These are phyloP conservation scores for Kryptolebias marmoratus DNA, from an alignment of 2,113 vertebrate species.

Conservation along the genomic window DNA sequence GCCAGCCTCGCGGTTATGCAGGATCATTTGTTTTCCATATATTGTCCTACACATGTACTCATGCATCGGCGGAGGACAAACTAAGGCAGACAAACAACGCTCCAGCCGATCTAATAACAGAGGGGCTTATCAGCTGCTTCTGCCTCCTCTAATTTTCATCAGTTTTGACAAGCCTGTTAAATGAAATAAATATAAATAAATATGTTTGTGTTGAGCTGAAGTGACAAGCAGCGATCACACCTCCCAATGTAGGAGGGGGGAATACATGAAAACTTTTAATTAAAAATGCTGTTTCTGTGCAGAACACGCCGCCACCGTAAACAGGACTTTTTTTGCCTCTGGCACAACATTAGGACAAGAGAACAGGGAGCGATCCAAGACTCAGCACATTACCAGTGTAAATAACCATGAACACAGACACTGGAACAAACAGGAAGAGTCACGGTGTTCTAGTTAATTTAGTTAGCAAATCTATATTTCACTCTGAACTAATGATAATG, in stretches of 20 bases:
- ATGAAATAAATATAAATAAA: constrained; percentile 81
- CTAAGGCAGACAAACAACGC: constrained; percentile 58
- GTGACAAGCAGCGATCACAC: constrained; percentile 78
- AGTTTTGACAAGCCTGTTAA: constrained; percentile 81
- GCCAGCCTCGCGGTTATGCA: constrained; percentile 10
- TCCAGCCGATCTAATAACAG: constrained; percentile 71
- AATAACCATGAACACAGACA: constrained; percentile 30
- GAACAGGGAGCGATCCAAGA: constrained; percentile 31
- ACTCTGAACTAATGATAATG: background rate
- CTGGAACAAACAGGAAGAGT: constrained; percentile 27
- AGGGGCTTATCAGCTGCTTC: constrained; percentile 68
- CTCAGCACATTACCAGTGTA: constrained; percentile 20
- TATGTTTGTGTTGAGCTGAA: constrained; percentile 75
- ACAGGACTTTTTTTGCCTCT: constrained; percentile 39
- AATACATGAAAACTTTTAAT: constrained; percentile 68
- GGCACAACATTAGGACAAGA: constrained; percentile 4
- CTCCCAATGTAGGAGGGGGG: constrained; percentile 54
- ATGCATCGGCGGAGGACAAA: constrained; percentile 47
- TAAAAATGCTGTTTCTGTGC: constrained; percentile 47
- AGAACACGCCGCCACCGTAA: constrained; percentile 43
- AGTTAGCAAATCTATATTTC: background rate
- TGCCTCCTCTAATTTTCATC: constrained; percentile 78
- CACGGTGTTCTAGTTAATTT: background rate
- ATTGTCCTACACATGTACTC: constrained; percentile 32
- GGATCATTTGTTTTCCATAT: constrained; percentile 32